Conservation (phyloP, 2,113 vertebrate genomes). For the Plotosus lineatus region DNA sequence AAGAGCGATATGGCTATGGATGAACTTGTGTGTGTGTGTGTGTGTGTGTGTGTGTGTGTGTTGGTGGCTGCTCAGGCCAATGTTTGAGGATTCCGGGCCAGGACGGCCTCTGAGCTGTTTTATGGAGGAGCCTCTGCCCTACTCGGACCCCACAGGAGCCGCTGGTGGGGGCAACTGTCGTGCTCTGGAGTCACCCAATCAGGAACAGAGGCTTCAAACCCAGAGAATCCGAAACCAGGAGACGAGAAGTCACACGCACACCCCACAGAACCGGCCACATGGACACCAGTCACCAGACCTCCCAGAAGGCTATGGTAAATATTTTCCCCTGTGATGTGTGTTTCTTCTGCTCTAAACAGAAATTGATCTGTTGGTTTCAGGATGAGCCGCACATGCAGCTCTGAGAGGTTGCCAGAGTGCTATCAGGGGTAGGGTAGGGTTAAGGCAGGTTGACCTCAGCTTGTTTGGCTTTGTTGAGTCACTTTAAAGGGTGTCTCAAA, state of each 20-base stretch:
- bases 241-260: slow-evolving; percentile 82
- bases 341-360: background rate
- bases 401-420: background rate
- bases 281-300: slow-evolving; percentile 94
- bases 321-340: background rate
- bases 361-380: background rate
- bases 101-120: slow-evolving; percentile 88
- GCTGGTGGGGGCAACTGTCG: slow-evolving; percentile 87
- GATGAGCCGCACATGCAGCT: slow-evolving; percentile 6
- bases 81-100: slow-evolving; percentile 86
- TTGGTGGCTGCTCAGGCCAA: slow-evolving; percentile 72
- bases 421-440: background rate
- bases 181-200: slow-evolving; percentile 84
- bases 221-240: slow-evolving; percentile 89
- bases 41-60: slow-evolving; percentile 2
- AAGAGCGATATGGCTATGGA: background rate
- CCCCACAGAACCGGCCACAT: slow-evolving; percentile 89
- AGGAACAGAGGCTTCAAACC: slow-evolving; percentile 85
- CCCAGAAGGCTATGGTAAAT: slow-evolving; percentile 93
- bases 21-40: background rate
- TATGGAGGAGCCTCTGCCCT: slow-evolving; percentile 91
- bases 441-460: background rate
- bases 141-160: slow-evolving; percentile 86
- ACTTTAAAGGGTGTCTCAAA: background rate
- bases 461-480: background rate